Evolutionary conservation across 2,888 invertebrate genomes (phyloP), one percentile per base, ranked within the genome.

Genomic region (Atherix ibis): DNA sequence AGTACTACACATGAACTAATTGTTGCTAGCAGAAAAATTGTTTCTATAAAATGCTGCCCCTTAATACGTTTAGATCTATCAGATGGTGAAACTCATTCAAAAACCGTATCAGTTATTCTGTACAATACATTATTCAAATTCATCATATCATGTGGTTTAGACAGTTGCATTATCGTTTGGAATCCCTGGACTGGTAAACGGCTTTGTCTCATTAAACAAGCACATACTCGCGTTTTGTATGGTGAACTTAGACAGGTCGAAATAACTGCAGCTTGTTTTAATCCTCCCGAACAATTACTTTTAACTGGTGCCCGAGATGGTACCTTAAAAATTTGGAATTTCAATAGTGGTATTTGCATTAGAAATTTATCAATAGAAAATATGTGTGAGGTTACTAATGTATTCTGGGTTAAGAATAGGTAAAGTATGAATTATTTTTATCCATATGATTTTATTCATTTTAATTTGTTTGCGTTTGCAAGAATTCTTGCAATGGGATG

Each of bases 161-260:
- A 82, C 50, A 83, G 84, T 42, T 74, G 72, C 41, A 80, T 88
- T 38, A 79, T 81, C 44, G 75, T 79, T 16, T 88, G 87, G 87
- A 74, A 84, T 54, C 75, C 81, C 1, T 67, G 73, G 57, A 57
- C 56, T 48, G 80, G 85, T 3, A 67, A 70, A 38, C 68, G 79
- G 34, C 70, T 76, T 49, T 68, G 71, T 36, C 66, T 78, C 44
- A 70, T 82, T 24, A 70, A 68, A 36, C 70, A 74, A 40, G 79
- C 80, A 4, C 85, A 85, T 52, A 74, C 71, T 12, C 65, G 68
- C 35, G 56, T 70, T 42, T 54, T 73, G 33, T 71, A 76, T 50
- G 81, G 81, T 1, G 73, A 76, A 51, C 58, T 64, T 19, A 62
- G 69, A 39, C 70, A 73, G 1, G 68, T 80, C 30, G 80, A 79